These are phyloP conservation scores for Protobothrops mucrosquamatus DNA, from an alignment of 2,113 vertebrate genomes.

Conservation along the genomic window DNA sequence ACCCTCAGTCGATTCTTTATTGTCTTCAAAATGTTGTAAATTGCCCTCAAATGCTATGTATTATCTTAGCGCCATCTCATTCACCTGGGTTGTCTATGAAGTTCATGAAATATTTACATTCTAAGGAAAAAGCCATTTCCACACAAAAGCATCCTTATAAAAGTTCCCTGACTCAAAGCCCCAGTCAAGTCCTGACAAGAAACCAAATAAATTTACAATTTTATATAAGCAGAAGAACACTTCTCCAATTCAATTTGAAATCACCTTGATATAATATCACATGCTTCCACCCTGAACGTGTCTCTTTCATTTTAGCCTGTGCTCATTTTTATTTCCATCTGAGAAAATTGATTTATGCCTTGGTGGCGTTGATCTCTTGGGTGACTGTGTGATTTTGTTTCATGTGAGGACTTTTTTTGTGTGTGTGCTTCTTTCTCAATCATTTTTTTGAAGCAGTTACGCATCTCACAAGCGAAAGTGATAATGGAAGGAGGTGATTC, in stretches of 20 bases:
- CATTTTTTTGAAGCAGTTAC: neutral
- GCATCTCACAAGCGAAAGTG: neutral
- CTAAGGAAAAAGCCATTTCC: neutral
- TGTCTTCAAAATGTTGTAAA: neutral
- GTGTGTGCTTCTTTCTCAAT: neutral
- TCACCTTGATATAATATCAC: neutral
- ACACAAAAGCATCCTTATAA: neutral
- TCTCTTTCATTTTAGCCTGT: neutral
- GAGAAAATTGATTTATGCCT: neutral
- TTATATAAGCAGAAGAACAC: neutral
- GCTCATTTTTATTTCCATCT: neutral
- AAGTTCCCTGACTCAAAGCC: neutral
- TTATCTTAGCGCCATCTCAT: neutral
- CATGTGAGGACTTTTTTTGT: neutral
- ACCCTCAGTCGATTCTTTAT: neutral
- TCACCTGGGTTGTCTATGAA: neutral
- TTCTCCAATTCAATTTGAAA: neutral
- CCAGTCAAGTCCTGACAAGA: neutral
- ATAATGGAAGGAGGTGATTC: neutral
- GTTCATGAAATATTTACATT: neutral
- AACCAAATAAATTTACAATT: neutral
- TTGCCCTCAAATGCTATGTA: neutral
- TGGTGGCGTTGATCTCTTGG: neutral
- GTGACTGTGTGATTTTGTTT: neutral
- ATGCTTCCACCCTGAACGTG: neutral